phyloP scores from a whole-genome alignment of 2,113 vertebrate genomes.

The Microtus oregoni region DNA sequence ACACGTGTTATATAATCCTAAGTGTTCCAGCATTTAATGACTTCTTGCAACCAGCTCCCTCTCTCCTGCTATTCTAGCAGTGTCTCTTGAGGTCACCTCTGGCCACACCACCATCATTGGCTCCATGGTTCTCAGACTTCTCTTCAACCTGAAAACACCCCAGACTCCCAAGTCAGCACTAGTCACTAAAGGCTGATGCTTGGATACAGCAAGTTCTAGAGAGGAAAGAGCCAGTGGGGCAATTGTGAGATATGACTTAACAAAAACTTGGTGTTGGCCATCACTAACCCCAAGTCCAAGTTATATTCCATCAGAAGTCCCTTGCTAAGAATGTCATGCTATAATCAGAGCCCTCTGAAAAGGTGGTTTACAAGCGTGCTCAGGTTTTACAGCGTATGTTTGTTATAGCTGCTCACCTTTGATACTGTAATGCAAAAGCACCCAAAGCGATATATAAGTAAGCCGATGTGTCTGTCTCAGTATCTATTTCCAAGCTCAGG shows the following conservation, averaged over 20 bases:
- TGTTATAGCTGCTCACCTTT: background rate
- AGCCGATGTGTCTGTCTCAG: background rate
- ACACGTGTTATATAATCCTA: background rate
- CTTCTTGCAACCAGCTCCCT: background rate
- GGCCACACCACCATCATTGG: background rate
- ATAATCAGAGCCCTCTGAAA: background rate
- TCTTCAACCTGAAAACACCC: background rate
- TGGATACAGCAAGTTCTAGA: background rate
- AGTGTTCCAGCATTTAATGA: background rate
- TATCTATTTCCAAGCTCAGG: slow-evolving; percentile 25
- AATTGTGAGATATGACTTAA: background rate
- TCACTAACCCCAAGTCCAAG: background rate
- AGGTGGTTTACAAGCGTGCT: background rate
- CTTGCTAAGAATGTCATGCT: background rate
- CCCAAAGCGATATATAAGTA: background rate
- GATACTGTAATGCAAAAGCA: background rate
- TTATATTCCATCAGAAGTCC: background rate
- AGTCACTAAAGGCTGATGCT: background rate
- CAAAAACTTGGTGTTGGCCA: background rate
- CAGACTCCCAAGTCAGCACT: background rate
- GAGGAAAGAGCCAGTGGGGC: background rate
- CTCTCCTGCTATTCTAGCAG: background rate
- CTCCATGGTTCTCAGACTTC: background rate
- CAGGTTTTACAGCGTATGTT: background rate
- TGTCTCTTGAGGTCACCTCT: background rate